A percentile compares a stretch with the other conserved stretches of the same genome.
Conservation (phyloP, 1,140 invertebrate genomes). For the Apis dorsata region DNA sequence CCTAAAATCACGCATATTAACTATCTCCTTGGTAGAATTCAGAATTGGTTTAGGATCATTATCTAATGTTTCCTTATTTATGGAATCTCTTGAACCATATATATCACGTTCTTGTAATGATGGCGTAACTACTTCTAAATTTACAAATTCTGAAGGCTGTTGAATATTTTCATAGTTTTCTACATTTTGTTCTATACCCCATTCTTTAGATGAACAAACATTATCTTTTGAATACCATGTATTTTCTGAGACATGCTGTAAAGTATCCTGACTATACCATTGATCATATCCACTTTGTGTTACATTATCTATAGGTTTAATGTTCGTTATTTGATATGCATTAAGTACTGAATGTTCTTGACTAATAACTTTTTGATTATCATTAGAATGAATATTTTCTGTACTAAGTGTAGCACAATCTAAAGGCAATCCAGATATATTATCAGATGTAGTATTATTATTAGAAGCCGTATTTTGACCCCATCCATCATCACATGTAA, state of each 20-base stretch:
- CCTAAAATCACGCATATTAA: conserved; percentile 62
- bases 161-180: conserved; percentile 78
- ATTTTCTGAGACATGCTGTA: conserved; percentile 48
- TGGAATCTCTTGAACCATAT: conserved; percentile 76
- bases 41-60: conserved; percentile 69
- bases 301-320: conserved; percentile 50
- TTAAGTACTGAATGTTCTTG: conserved; percentile 44
- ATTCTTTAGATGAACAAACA: conserved; percentile 56
- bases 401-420: conserved; percentile 39
- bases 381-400: conserved; percentile 48
- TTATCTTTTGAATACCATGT: conserved; percentile 65
- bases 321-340: conserved; percentile 50
- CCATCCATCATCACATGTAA: conserved; percentile 23
- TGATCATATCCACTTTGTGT: conserved; percentile 74
- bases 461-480: conserved; percentile 35
- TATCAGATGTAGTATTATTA: conserved; percentile 53
- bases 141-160: conserved; percentile 73
- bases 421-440: conserved; percentile 52
- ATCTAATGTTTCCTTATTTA: conserved; percentile 76
- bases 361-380: conserved; percentile 38
- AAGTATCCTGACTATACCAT: conserved; percentile 75
- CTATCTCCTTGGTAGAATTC: conserved; percentile 58
- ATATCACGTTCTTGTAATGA: conserved; percentile 70
- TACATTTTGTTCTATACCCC: conserved; percentile 68
- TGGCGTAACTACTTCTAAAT: conserved; percentile 73